These are phyloP conservation scores for Oophaga pumilio DNA, from an alignment of 2,113 vertebrate species.

Conservation along the genomic window DNA sequence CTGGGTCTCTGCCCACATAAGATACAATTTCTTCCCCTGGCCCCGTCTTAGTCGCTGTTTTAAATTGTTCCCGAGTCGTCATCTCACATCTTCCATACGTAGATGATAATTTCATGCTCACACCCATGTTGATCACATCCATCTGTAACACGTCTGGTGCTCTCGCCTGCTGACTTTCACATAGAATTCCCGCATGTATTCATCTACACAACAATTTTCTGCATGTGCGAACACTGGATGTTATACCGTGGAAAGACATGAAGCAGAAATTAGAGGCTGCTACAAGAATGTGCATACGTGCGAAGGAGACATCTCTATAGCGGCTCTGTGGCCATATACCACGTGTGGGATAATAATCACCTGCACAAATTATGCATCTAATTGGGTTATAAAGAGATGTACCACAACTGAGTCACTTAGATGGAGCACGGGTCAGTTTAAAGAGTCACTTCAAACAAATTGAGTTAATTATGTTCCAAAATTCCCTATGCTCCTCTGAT, in stretches of 20 bases:
- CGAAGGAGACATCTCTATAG: not conserved
- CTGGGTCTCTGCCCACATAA: not conserved
- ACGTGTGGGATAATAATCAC: not conserved
- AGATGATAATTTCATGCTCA: conserved; percentile 5
- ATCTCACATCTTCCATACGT: not conserved
- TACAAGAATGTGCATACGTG: not conserved
- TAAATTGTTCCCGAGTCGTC: not conserved
- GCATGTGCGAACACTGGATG: not conserved
- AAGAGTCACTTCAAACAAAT: no score
- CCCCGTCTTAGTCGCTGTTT: not conserved
- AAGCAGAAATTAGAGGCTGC: not conserved
- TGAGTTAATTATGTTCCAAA: no score
- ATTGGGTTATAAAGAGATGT: not conserved
- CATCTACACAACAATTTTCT: conserved; percentile 9
- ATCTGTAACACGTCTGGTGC: conserved; percentile 3
- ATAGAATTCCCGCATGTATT: not conserved
- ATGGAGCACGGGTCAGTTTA: no score
- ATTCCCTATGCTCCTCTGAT: no score
- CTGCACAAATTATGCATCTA: not conserved
- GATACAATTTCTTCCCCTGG: not conserved
- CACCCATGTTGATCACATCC: conserved; percentile 20
- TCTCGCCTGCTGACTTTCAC: conserved; percentile 2
- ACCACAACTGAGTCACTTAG: not conserved
- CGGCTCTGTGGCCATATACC: not conserved
- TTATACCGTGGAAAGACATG: conserved; percentile 6